These are phyloP conservation scores for Oceanites oceanicus DNA, from an alignment of 2,113 vertebrate species.

Conservation along the genomic window DNA sequence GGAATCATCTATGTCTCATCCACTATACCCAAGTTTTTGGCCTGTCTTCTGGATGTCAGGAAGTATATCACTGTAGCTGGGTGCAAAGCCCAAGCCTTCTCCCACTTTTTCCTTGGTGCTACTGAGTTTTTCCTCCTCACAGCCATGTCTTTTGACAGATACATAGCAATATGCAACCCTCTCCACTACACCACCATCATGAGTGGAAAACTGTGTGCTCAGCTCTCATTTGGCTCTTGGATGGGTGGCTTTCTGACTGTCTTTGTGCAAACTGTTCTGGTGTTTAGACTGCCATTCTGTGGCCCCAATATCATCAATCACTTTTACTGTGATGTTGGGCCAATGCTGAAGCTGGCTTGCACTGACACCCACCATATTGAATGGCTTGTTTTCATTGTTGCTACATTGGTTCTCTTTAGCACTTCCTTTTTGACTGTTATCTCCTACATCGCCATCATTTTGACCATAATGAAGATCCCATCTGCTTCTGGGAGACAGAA, in stretches of 20 bases:
- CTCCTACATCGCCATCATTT: too few species aligned
- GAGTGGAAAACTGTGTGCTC: conserved; percentile 1
- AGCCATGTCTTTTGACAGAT: conserved; percentile 21
- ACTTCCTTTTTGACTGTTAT: too few species aligned
- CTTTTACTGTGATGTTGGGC: too few species aligned
- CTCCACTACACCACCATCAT: conserved; percentile 11
- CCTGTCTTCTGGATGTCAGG: neutral
- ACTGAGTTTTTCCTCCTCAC: conserved; percentile 6
- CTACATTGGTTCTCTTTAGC: too few species aligned
- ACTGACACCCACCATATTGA: too few species aligned
- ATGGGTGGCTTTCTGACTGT: neutral
- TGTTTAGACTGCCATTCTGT: neutral
- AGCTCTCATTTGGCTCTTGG: conserved; percentile 18
- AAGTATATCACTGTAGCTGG: neutral
- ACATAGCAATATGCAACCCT: conserved; percentile 18
- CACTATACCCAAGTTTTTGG: neutral
- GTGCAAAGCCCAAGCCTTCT: neutral
- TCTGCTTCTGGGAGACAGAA: too few species aligned
- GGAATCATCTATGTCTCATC: neutral
- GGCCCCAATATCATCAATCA: neutral
- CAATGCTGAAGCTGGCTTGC: too few species aligned
- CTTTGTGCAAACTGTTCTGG: neutral
- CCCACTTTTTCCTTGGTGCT: conserved; percentile 1
- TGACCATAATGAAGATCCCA: too few species aligned
- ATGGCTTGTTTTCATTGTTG: too few species aligned